These are phyloP conservation scores for Tenebrio molitor DNA, from an alignment of 1,140 invertebrate species.

Conservation along the genomic window DNA sequence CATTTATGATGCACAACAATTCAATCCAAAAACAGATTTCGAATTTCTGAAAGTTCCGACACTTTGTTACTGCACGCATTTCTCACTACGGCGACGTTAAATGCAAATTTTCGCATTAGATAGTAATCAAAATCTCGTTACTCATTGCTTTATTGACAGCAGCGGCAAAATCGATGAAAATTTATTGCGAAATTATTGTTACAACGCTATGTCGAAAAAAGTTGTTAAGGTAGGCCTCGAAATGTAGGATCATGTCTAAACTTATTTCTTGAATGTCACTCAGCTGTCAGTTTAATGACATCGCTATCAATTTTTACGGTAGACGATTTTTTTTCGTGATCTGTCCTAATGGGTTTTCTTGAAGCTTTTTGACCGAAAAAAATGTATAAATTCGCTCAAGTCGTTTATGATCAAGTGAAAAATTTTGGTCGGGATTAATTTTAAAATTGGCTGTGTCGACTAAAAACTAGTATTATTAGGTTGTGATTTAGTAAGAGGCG, in stretches of 20 bases:
- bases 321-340: conserved; percentile 4
- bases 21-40: too few species aligned
- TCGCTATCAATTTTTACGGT: conserved; percentile 27
- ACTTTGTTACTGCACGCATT: not conserved
- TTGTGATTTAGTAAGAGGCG: too few species aligned
- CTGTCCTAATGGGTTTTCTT: conserved; percentile 6
- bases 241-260: conserved; percentile 8
- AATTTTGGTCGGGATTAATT: too few species aligned
- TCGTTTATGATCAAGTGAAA: conserved; percentile 2
- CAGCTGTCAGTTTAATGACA: conserved; percentile 17
- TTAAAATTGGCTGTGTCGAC: too few species aligned
- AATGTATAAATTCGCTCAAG: conserved; percentile 7
- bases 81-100: not conserved
- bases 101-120: not conserved
- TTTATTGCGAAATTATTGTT: conserved; percentile 16
- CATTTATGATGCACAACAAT: too few species aligned
- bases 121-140: conserved; percentile 5
- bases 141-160: not conserved
- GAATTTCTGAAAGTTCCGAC: too few species aligned
- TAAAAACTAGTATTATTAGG: too few species aligned
- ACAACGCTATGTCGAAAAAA: not conserved
- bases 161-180: conserved; percentile 4
- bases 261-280: conserved; percentile 21
- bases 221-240: not conserved
- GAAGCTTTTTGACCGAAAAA: conserved; percentile 18